phyloP scores from a whole-genome alignment of 2,888 invertebrate species.

The Brenthis ino region DNA sequence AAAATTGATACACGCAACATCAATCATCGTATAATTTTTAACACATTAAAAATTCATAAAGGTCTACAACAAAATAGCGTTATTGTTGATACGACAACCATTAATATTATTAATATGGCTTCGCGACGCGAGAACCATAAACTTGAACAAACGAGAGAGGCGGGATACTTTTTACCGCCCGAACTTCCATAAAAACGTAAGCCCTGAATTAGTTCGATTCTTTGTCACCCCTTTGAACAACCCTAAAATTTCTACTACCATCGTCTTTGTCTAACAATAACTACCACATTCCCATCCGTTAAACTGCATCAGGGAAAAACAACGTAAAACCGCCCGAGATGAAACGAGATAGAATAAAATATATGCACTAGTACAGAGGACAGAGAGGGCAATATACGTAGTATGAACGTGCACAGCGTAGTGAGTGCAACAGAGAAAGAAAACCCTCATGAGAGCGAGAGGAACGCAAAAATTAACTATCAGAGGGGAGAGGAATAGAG shows the following conservation, averaged over 20 bases:
- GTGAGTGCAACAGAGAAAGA: constrained; percentile 68
- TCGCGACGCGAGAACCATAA: constrained; percentile 73
- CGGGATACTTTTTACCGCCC: constrained; percentile 81
- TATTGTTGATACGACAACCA: constrained; percentile 71
- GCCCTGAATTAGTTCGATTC: constrained; percentile 82
- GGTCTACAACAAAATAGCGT: constrained; percentile 58
- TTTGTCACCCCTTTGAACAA: constrained; percentile 81
- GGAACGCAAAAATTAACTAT: constrained; percentile 73
- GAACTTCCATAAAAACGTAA: constrained; percentile 78
- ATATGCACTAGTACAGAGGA: constrained; percentile 80
- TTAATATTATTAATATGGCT: constrained; percentile 79
- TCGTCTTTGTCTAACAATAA: constrained; percentile 82
- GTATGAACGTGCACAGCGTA: constrained; percentile 70
- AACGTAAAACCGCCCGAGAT: constrained; percentile 80
- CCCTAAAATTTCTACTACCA: constrained; percentile 80
- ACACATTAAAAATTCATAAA: constrained; percentile 63
- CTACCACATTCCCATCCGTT: constrained; percentile 82
- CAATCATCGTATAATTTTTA: constrained; percentile 28
- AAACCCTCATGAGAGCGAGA: constrained; percentile 73
- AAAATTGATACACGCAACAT: constrained; percentile 43
- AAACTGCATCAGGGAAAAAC: constrained; percentile 82
- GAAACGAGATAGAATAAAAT: constrained; percentile 82
- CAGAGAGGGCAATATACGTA: constrained; percentile 77
- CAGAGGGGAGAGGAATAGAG: constrained; percentile 79
- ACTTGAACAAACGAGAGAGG: constrained; percentile 81